Evolutionary conservation across 2,888 invertebrate genomes (phyloP).

Genomic region (Diloba caeruleocephala): DNA sequence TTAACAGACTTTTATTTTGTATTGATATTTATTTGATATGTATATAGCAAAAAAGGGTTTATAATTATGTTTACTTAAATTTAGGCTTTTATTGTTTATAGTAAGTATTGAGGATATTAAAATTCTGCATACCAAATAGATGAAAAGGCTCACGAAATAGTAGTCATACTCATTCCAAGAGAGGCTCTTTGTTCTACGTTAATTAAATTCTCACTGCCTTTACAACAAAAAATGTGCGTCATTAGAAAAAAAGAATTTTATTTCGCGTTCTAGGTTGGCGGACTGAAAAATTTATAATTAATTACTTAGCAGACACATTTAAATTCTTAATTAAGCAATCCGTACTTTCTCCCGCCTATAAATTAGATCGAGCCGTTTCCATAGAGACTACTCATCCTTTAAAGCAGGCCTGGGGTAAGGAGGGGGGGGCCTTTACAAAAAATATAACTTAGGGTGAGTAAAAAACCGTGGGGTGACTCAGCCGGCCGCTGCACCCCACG

Average conservation of each 20-base stretch:
- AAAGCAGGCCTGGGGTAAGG: conserved; percentile 82
- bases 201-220: conserved; percentile 78
- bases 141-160: conserved; percentile 45
- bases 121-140: conserved; percentile 39
- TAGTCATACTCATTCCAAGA: conserved; percentile 40
- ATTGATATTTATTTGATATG: conserved; percentile 1
- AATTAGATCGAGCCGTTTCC: conserved; percentile 89
- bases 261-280: conserved; percentile 67
- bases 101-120: conserved; percentile 29
- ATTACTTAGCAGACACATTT: conserved; percentile 87
- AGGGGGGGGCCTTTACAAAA: conserved; percentile 85
- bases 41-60: conserved; percentile 29
- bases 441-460: conserved; percentile 90
- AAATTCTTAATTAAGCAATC: conserved; percentile 89
- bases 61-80: background rate
- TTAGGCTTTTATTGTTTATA: background rate
- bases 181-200: conserved; percentile 63
- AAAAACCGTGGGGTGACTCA: conserved; percentile 90
- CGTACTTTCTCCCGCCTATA: conserved; percentile 89
- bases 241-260: conserved; percentile 68
- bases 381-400: conserved; percentile 90
- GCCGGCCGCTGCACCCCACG: conserved; percentile 89
- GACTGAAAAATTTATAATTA: conserved; percentile 85
- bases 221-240: conserved; percentile 60
- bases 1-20: conserved; percentile 18